phyloP scores from a whole-genome alignment of 2,888 invertebrate genomes.

The Amphipoea lucens region DNA sequence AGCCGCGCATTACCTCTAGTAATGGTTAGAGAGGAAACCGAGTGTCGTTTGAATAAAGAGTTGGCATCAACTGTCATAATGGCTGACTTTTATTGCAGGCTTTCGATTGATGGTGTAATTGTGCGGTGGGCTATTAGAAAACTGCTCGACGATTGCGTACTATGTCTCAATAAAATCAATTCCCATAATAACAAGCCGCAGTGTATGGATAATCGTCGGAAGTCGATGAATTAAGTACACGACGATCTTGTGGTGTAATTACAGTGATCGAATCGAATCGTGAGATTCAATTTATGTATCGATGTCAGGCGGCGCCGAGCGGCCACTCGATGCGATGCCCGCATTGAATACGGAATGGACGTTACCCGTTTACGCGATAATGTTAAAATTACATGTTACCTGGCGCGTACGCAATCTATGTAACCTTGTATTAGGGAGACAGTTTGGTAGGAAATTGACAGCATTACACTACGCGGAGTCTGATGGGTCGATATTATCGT shows the following conservation, averaged over 20 bases:
- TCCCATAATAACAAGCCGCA: conserved; percentile 77
- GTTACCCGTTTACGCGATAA: conserved; percentile 78
- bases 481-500: conserved; percentile 45
- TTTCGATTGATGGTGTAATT: conserved; percentile 70
- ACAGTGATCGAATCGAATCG: conserved; percentile 82
- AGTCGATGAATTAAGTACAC: conserved; percentile 80
- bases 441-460: conserved; percentile 59
- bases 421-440: conserved; percentile 61
- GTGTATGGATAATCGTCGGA: conserved; percentile 80
- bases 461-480: conserved; percentile 42
- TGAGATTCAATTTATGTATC: conserved; percentile 85
- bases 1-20: conserved; percentile 22
- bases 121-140: conserved; percentile 69
- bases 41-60: conserved; percentile 58
- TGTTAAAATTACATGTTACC: conserved; percentile 77
- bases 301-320: conserved; percentile 79
- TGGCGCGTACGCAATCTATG: conserved; percentile 59
- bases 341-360: conserved; percentile 65
- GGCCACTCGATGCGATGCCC: conserved; percentile 60
- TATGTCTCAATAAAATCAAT: conserved; percentile 81
- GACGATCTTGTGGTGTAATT: conserved; percentile 79
- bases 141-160: conserved; percentile 69
- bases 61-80: conserved; percentile 61
- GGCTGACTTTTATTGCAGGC: conserved; percentile 61
- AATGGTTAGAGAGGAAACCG: conserved; percentile 39